Base-by-base conservation (phyloP, 2,797 vertebrate genomes). In the Tarsius wallacei region DNA sequence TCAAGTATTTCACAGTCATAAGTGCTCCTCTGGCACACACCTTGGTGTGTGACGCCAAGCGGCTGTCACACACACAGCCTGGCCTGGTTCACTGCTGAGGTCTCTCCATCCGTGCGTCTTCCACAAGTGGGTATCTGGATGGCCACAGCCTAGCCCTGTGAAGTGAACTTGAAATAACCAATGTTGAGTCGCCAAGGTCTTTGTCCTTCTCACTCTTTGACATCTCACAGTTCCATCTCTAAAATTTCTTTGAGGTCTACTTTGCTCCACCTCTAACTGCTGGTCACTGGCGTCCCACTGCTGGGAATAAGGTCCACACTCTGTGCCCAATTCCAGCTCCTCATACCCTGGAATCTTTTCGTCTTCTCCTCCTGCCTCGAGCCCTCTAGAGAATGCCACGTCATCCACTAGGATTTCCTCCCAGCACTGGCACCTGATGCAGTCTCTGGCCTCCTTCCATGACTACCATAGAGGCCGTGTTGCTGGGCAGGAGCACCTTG, bases 41-140 rank as follows among this genome's bases (percentile, higher is more conserved):
- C 9, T 12, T 36, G 10, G 22, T 14, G 4, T 68, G 51, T 5
- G 22, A 47, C 14, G 4, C 21, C 51, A 14, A 17, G 51, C 16
- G 24, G 13, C 17, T 36, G 26, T 16, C 49, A 49, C 2, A 0
- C 4, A 1, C 61, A 64, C 2, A 6, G 17, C 17, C 26, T 1
- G 17, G 26, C 26, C 26, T 19, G 4, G 68, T 26, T 13, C 1
- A 3, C 19, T 59, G 16, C 24, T 26, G 1, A 33, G 19, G 26
- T 49, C 47, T 71, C 73, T 31, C 49, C 28, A 13, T 28, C 28
- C 28, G 36, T 31, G 47, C 33, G 22, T 64, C 33, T 49, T 81
- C 74, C 74, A 74, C 21, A 28, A 9, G 2, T 0, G 17, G 0
- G 1, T 2, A 2, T 24, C 21, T 31, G 31, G 21, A 31, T 1